These are phyloP conservation scores for Zaprionus tsacasi DNA, from an alignment of 1,140 invertebrate species.

Conservation along the genomic window DNA sequence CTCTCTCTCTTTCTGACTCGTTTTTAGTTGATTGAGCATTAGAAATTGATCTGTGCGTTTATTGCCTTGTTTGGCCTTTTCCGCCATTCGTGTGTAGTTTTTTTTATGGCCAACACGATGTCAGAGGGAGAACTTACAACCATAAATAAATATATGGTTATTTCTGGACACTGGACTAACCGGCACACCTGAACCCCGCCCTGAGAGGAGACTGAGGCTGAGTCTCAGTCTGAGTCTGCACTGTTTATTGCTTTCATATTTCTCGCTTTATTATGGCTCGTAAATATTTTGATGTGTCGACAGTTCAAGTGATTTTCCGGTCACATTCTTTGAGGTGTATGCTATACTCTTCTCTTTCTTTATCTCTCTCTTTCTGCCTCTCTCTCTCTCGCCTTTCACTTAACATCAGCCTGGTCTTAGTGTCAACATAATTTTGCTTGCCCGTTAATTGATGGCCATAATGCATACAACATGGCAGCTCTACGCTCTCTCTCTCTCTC, in stretches of 20 bases:
- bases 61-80: slow-evolving; percentile 63
- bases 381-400: slow-evolving; percentile 52
- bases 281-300: slow-evolving; percentile 78
- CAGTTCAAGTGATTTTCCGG: slow-evolving; percentile 52
- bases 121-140: not conserved
- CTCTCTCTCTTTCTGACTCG: slow-evolving; percentile 18
- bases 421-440: slow-evolving; percentile 72
- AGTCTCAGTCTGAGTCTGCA: not conserved
- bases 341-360: not conserved
- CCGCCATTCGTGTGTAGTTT: slow-evolving; percentile 48
- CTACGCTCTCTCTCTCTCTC: slow-evolving; percentile 12
- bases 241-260: slow-evolving; percentile 78
- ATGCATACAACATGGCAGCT: slow-evolving; percentile 58
- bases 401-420: slow-evolving; percentile 65
- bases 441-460: slow-evolving; percentile 74
- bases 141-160: slow-evolving; percentile 42
- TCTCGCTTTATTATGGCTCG: slow-evolving; percentile 73
- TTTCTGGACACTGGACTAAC: slow-evolving; percentile 46
- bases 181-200: slow-evolving; percentile 34
- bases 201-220: not conserved
- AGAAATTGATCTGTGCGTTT: slow-evolving; percentile 77
- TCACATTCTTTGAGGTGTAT: slow-evolving; percentile 28
- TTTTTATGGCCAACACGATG: slow-evolving; percentile 58
- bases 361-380: slow-evolving; percentile 23
- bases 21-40: slow-evolving; percentile 77